A percentile compares a stretch with the other conserved stretches of the same genome.
phyloP scores from a whole-genome alignment of 2,113 vertebrate genomes.

The Saguinus midas region DNA sequence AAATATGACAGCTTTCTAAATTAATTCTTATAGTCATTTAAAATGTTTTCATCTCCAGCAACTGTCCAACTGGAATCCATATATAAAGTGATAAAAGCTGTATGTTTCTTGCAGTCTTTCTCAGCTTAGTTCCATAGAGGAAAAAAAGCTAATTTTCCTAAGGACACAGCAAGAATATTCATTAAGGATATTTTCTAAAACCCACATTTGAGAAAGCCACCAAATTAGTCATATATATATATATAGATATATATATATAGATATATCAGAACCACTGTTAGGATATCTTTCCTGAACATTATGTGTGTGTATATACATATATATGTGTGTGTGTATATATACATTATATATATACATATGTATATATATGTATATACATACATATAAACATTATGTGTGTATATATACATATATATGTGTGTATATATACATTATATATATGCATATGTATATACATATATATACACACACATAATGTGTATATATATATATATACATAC shows the following conservation, averaged over 20 bases:
- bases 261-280: too few relatives aligned
- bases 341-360: too few relatives aligned
- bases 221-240: neutral
- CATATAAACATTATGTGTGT: too few relatives aligned
- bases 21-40: conserved; percentile 22
- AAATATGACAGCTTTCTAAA: neutral
- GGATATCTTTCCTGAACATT: too few relatives aligned
- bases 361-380: too few relatives aligned
- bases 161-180: neutral
- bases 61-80: neutral
- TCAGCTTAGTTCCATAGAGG: neutral
- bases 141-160: conserved; percentile 4
- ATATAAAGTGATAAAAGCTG: neutral
- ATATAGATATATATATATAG: neutral
- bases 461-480: too few relatives aligned
- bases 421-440: too few relatives aligned
- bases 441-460: too few relatives aligned
- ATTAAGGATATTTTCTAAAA: neutral
- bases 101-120: neutral
- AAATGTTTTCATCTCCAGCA: neutral
- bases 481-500: too few relatives aligned
- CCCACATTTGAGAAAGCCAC: neutral
- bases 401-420: too few relatives aligned
- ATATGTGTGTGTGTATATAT: too few relatives aligned
- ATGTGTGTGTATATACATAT: too few relatives aligned